These are phyloP conservation scores for Tachina grossa DNA, from an alignment of 2,888 invertebrate species.

Conservation along the genomic window DNA sequence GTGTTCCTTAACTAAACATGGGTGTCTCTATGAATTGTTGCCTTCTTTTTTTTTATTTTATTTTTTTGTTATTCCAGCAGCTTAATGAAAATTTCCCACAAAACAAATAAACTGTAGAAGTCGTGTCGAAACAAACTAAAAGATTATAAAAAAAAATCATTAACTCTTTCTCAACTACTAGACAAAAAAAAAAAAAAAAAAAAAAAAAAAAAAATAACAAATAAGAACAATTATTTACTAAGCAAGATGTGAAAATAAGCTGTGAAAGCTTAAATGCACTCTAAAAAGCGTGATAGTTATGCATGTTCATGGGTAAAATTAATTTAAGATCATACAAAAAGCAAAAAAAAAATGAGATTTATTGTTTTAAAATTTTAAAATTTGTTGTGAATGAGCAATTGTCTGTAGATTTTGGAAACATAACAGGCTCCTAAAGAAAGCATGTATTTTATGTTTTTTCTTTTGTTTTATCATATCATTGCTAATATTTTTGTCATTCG, in stretches of 20 bases:
- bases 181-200: conserved; percentile 16
- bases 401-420: too few relatives aligned
- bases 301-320: too few relatives aligned
- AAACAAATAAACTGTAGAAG: conserved; percentile 63
- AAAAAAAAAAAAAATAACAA: neutral
- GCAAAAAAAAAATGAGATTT: too few relatives aligned
- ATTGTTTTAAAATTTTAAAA: too few relatives aligned
- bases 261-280: neutral
- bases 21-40: conserved; percentile 32
- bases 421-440: too few relatives aligned
- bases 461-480: too few relatives aligned
- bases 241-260: neutral
- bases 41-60: neutral
- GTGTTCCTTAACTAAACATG: conserved; percentile 55
- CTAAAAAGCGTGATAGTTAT: neutral
- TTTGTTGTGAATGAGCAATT: too few relatives aligned
- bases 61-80: conserved; percentile 16
- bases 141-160: conserved; percentile 26
- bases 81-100: conserved; percentile 70
- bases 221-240: neutral
- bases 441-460: too few relatives aligned
- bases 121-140: neutral
- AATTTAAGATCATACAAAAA: too few relatives aligned
- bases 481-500: too few relatives aligned
- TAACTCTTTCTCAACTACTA: conserved; percentile 27